Conservation (phyloP, 1,140 invertebrate genomes). For the Nasonia longicornis region DNA sequence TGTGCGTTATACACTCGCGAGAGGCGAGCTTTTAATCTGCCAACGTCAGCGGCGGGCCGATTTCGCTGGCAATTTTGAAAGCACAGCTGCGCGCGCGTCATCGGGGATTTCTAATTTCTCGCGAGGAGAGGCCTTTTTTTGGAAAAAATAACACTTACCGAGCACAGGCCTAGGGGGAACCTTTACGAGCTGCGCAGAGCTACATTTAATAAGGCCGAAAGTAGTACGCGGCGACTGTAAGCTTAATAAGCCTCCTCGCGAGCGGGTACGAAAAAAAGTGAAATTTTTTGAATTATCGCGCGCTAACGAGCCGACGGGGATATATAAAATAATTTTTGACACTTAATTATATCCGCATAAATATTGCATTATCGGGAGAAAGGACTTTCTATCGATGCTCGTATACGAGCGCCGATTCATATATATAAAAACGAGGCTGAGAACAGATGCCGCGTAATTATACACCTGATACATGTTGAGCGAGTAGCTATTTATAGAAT, state of each 20-base stretch:
- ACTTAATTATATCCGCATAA: constrained; percentile 37
- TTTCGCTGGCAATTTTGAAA: too few species aligned
- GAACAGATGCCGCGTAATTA: constrained; percentile 10
- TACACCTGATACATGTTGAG: background rate
- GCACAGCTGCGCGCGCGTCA: too few species aligned
- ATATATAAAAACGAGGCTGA: background rate
- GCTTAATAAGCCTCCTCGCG: background rate
- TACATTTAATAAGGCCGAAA: constrained; percentile 32
- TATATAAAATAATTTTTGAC: constrained; percentile 40
- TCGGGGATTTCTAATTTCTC: too few species aligned
- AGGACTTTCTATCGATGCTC: constrained; percentile 30
- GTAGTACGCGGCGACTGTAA: constrained; percentile 26
- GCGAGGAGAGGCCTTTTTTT: background rate
- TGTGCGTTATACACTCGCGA: too few species aligned
- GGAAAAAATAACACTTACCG: too few species aligned
- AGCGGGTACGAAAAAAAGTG: constrained; percentile 33
- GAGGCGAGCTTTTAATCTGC: too few species aligned
- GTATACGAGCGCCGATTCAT: too few species aligned
- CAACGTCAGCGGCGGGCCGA: too few species aligned
- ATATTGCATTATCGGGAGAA: constrained; percentile 25
- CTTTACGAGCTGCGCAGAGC: background rate
- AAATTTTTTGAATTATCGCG: constrained; percentile 32
- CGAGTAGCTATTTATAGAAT: background rate
- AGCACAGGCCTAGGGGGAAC: background rate
- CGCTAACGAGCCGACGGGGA: constrained; percentile 12